Evolutionary conservation across 2,113 vertebrate species (phyloP), one percentile per base, ranked within the genome.

Genomic region (Embiotoca jacksoni): DNA sequence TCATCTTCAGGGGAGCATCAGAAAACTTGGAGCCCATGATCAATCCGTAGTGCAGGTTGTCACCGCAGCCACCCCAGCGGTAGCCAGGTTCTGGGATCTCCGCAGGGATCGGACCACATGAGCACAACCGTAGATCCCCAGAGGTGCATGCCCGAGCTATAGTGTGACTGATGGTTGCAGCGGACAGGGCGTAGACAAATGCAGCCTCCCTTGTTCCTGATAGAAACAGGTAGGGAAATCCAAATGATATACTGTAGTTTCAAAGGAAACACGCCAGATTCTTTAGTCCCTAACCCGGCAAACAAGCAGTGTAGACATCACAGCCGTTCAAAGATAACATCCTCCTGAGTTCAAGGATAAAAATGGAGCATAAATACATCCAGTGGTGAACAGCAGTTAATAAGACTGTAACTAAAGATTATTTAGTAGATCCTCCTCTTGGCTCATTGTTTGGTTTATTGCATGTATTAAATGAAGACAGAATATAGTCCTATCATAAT

Each of bases 1-100:
- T 99, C 96, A 98, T 96, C 94, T 99, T 99, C 97, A 99, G 97
- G 83, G 98, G 96, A 82, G 98, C 97, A 72, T 99, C 98, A 55
- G 97, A 97, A 95, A 99, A 99, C 95, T 98, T 99, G 93, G 98
- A 96, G 78, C 98, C 98, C 98, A 99, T 97, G 80, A 97, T 88
- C 88, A 99, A 94, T 83, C 98, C 98, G 67, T 97, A 99, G 93
- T 97, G 97, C 87, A 99, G 95, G 96, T 99, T 99, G 94, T 99
- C 98, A 6, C 95, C 97, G 82, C 98, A 99, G 94, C 98, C 98
- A 30, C 98, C 98, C 98, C 98, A 99, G 93, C 98, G 97, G 91
- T 98, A 97, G 85, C 97, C 98, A 2, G 97, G 97, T 92, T 97
- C 96, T 13, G 96, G 97, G 90, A 96, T 95, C 91, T 98, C 95